phyloP scores from a whole-genome alignment of 1,140 invertebrate genomes.

The Nymphalis io region DNA sequence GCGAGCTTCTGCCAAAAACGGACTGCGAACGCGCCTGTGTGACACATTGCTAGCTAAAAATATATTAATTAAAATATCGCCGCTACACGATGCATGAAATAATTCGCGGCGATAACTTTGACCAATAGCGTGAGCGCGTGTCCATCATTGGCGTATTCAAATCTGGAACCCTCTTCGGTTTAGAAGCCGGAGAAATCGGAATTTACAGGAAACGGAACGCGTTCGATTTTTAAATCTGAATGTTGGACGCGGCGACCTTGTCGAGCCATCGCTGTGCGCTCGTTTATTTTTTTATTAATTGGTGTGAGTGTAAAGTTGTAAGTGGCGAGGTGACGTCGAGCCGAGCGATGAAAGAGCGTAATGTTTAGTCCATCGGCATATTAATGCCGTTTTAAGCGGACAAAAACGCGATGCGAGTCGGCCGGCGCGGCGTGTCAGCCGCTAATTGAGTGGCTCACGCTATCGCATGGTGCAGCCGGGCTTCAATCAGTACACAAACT shows the following conservation, averaged over 20 bases:
- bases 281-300: slow-evolving; percentile 5
- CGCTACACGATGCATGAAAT: background rate
- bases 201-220: background rate
- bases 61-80: slow-evolving; percentile 40
- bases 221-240: slow-evolving; percentile 47
- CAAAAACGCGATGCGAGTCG: slow-evolving; percentile 62
- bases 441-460: slow-evolving; percentile 75
- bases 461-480: slow-evolving; percentile 54
- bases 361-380: slow-evolving; percentile 66
- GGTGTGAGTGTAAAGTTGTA: slow-evolving; percentile 7
- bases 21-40: slow-evolving; percentile 37
- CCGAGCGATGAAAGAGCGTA: slow-evolving; percentile 53
- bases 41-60: slow-evolving; percentile 48
- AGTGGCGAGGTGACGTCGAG: slow-evolving; percentile 23
- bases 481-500: slow-evolving; percentile 51
- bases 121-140: slow-evolving; percentile 47
- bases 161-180: slow-evolving; percentile 37
- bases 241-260: background rate
- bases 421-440: slow-evolving; percentile 63
- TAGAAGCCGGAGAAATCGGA: slow-evolving; percentile 36
- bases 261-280: background rate
- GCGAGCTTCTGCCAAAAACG: slow-evolving; percentile 57
- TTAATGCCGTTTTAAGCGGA: slow-evolving; percentile 67
- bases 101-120: slow-evolving; percentile 13
- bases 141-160: slow-evolving; percentile 58